Conservation (phyloP, 2,888 invertebrate genomes). For the Steinernema hermaphroditum region DNA sequence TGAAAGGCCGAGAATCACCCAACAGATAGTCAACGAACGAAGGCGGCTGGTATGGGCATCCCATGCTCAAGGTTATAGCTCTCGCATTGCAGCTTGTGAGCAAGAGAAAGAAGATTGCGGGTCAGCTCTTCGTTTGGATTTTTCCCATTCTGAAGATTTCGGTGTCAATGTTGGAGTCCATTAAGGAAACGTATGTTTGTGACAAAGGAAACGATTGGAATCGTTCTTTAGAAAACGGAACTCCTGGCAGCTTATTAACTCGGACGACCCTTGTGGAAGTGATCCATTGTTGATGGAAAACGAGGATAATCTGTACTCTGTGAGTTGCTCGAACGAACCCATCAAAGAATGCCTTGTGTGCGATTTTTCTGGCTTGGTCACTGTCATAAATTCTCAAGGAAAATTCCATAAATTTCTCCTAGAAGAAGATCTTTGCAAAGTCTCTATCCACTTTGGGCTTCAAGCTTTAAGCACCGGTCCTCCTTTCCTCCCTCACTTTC, state of each 20-base stretch:
- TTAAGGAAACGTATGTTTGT: background rate
- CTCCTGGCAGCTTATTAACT: slow-evolving; percentile 18
- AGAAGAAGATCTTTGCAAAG: too few relatives aligned
- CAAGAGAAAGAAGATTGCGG: slow-evolving; percentile 14
- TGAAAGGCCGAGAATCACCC: background rate
- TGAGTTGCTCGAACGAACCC: background rate
- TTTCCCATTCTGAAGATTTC: background rate
- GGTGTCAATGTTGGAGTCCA: too few relatives aligned
- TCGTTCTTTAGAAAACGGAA: background rate
- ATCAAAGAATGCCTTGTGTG: too few relatives aligned
- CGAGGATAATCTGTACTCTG: background rate
- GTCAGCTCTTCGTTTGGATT: slow-evolving; percentile 24
- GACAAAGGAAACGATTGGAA: too few relatives aligned
- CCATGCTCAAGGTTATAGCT: background rate
- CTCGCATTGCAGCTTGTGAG: background rate
- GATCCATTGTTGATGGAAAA: background rate
- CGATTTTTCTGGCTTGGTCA: too few relatives aligned
- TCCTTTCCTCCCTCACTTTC: too few relatives aligned
- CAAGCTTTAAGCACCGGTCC: too few relatives aligned
- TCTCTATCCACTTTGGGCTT: too few relatives aligned
- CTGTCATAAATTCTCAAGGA: too few relatives aligned
- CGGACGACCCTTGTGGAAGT: slow-evolving; percentile 2
- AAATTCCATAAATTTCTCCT: too few relatives aligned
- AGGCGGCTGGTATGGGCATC: background rate
- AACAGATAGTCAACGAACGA: background rate